Conservation (phyloP, 2,113 vertebrate species). For the Tyto alba region DNA sequence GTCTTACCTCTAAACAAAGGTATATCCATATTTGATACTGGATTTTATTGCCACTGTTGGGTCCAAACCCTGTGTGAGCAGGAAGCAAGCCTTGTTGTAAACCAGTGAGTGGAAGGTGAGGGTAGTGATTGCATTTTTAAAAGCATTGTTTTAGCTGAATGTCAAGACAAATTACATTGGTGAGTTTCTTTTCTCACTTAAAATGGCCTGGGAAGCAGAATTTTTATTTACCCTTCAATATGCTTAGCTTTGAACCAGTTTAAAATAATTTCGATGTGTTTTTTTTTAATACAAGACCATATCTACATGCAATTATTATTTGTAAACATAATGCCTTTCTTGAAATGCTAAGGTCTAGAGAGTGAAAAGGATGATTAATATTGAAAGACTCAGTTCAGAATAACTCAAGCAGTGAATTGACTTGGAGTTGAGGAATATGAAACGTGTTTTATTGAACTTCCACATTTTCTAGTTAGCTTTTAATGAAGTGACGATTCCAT, state of each 20-base stretch:
- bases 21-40: neutral
- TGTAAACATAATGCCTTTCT: constrained; percentile 58
- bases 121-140: constrained; percentile 17
- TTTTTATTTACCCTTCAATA: constrained; percentile 58
- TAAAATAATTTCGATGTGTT: constrained; percentile 8
- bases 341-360: constrained; percentile 69
- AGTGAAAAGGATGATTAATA: neutral
- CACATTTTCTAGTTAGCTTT: neutral
- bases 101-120: constrained; percentile 31
- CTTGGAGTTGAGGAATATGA: neutral
- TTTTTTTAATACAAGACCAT: constrained; percentile 29
- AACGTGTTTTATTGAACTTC: neutral
- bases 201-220: constrained; percentile 65
- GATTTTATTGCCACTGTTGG: constrained; percentile 26
- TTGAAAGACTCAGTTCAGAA: neutral
- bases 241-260: constrained; percentile 66
- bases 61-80: constrained; percentile 1
- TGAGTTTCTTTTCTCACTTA: constrained; percentile 3
- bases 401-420: neutral
- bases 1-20: neutral
- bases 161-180: neutral
- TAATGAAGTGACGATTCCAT: neutral
- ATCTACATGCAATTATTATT: constrained; percentile 65
- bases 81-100: neutral
- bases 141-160: neutral